Percentiles rank a stretch among this genome's conserved stretches.
Evolutionary conservation across 2,797 vertebrate species (phyloP).

Genomic region (Aldrovandia affinis): DNA sequence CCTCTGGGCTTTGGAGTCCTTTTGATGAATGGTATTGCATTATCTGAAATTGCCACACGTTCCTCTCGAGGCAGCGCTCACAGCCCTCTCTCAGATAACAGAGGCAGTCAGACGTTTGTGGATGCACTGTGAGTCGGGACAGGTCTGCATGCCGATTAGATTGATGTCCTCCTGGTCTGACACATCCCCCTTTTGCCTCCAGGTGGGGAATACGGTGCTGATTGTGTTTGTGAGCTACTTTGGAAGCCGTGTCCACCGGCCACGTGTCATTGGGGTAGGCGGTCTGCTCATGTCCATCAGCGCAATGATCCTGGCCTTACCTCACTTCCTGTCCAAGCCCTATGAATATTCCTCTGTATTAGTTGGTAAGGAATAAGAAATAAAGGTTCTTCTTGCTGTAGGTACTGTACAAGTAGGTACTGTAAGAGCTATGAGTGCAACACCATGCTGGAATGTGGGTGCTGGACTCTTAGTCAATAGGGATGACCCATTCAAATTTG

Average conservation of each 20-base stretch:
- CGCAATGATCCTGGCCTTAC: conserved; percentile 74
- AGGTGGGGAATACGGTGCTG: conserved; percentile 79
- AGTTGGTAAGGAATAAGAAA: conserved; percentile 59
- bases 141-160: neutral
- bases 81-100: neutral
- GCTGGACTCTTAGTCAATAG: too few relatives aligned
- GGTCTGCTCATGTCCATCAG: conserved; percentile 74
- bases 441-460: neutral
- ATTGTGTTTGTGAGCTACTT: conserved; percentile 85
- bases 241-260: conserved; percentile 78
- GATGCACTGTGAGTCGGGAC: neutral
- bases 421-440: neutral
- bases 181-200: conserved; percentile 27
- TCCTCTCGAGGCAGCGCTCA: neutral
- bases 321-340: conserved; percentile 74
- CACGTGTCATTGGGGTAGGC: conserved; percentile 70
- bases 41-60: neutral
- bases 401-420: neutral
- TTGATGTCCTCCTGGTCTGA: neutral
- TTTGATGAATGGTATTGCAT: neutral
- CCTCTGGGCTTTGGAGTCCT: neutral
- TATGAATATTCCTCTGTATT: conserved; percentile 59
- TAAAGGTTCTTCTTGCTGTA: neutral
- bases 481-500: too few relatives aligned
- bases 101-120: too few relatives aligned